Evolutionary conservation across 1,140 invertebrate species (phyloP).

Genomic region (Maconellicoccus hirsutus): DNA sequence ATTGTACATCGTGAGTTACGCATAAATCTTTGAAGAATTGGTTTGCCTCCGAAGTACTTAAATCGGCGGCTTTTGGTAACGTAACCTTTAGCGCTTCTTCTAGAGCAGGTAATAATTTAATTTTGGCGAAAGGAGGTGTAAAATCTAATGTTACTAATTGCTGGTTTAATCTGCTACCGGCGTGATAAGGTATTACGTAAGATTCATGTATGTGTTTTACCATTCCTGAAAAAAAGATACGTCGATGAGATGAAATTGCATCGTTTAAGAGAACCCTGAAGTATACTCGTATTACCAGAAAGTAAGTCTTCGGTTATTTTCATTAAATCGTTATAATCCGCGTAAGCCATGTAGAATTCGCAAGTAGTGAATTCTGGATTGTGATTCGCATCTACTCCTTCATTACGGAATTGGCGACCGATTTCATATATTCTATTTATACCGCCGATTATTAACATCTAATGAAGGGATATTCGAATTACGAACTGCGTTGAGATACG

Average conservation of each 20-base stretch:
- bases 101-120: slow-evolving; percentile 83
- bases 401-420: slow-evolving; percentile 93
- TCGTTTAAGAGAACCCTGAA: too few species aligned
- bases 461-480: background rate
- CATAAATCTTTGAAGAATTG: slow-evolving; percentile 73
- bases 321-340: slow-evolving; percentile 96
- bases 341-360: slow-evolving; percentile 99
- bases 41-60: slow-evolving; percentile 52
- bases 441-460: slow-evolving; percentile 94
- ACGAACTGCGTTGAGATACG: background rate
- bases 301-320: slow-evolving; percentile 82
- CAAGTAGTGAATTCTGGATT: slow-evolving; percentile 99
- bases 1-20: slow-evolving; percentile 79
- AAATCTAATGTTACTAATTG: slow-evolving; percentile 85
- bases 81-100: slow-evolving; percentile 73
- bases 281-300: slow-evolving; percentile 60
- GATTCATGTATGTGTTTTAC: slow-evolving; percentile 53
- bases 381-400: slow-evolving; percentile 96
- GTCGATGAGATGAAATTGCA: too few species aligned
- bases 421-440: slow-evolving; percentile 97
- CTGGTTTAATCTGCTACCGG: slow-evolving; percentile 70
- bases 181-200: slow-evolving; percentile 78
- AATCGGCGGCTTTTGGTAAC: slow-evolving; percentile 61
- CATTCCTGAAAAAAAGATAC: slow-evolving; percentile 41
- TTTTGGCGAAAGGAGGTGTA: slow-evolving; percentile 87